Conservation (phyloP, 2,888 invertebrate species). For the Amphipoea oculea region DNA sequence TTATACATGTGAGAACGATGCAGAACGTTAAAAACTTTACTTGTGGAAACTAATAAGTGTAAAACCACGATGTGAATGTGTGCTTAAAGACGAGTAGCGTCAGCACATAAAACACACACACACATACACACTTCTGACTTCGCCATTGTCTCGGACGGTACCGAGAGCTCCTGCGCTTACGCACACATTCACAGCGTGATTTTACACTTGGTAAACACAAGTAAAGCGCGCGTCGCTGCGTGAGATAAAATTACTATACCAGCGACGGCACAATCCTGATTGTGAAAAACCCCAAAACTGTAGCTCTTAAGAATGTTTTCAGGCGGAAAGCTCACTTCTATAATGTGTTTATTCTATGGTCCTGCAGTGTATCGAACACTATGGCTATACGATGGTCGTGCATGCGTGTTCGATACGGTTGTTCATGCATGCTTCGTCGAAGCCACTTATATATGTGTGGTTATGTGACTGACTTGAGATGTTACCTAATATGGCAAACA, state of each 20-base stretch:
- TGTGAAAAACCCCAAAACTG: neutral
- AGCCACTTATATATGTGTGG: slow-evolving; percentile 3
- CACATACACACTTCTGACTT: neutral
- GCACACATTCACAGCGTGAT: neutral
- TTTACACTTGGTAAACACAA: neutral
- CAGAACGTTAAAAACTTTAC: too few species aligned
- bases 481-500: neutral
- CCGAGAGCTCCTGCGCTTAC: neutral
- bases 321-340: neutral
- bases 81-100: neutral
- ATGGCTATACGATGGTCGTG: slow-evolving; percentile 16
- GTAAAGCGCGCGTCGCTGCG: neutral
- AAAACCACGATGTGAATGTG: neutral
- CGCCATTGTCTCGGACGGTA: neutral
- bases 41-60: neutral
- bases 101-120: neutral
- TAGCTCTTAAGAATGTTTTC: neutral
- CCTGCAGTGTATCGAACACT: neutral
- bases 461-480: slow-evolving; percentile 4
- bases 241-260: too few species aligned
- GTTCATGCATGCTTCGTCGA: slow-evolving; percentile 34
- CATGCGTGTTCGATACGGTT: slow-evolving; percentile 33
- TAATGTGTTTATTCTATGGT: neutral
- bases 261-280: neutral
- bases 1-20: too few species aligned